Evolutionary conservation across 2,113 vertebrate genomes (phyloP), one percentile per base, ranked within the genome.

Genomic region (Bubo blakistoni): DNA sequence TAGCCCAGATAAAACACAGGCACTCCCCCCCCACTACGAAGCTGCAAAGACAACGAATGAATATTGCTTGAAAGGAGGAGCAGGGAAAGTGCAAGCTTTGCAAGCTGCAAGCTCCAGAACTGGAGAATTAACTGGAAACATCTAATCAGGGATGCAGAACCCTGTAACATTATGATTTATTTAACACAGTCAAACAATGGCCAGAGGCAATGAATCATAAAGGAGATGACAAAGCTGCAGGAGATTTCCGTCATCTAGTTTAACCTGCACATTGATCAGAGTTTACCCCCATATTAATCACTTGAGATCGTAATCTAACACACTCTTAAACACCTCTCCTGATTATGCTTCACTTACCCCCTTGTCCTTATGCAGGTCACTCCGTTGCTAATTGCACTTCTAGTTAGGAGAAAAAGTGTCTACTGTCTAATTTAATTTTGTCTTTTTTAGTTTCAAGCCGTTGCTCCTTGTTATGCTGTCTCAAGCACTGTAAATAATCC

Each of bases 401-500:
- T 90, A 94, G 81, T 96, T 97, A 94, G 71, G 81, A 84, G 96
- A 94, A 94, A 74, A 91, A 77, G 80, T 91, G 88, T 92, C 96
- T 78, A 59, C 73, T 94, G 85, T 95, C 88, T 85, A 73, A 90
- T 89, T 95, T 97, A 96, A 96, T 96, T 93, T 94, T 97, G 78
- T 78, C 57, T 91, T 95, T 95, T 96, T 94, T 90, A 96, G 91
- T 96, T 97, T 95, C 97, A 97, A 98, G 97, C 95, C 94, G 95
- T 94, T 96, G 95, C 96, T 97, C 88, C 92, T 97, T 97, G 97
- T 98, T 97, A 98, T 97, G 96, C 96, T 96, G 96, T 97, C 94
- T 96, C 97, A 88, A 71, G 76, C 80, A 96, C 94, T 97, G 95
- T 98, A 98, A 98, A 98, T 98, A 98, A 98, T 96, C 94, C 82